These are phyloP conservation scores for Ephestia elutella DNA, from an alignment of 1,140 invertebrate genomes.

Conservation along the genomic window DNA sequence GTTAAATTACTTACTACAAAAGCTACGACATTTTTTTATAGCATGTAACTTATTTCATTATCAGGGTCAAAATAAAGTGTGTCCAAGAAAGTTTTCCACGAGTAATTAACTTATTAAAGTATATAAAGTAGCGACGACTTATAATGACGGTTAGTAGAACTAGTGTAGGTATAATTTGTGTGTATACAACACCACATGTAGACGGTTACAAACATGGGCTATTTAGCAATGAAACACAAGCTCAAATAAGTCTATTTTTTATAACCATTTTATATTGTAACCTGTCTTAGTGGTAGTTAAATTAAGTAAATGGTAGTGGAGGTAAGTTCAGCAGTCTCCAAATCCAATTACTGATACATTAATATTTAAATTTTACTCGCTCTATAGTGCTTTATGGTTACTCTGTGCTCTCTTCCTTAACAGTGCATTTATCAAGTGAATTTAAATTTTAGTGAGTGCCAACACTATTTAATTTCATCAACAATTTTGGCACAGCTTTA, in stretches of 20 bases:
- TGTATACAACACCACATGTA: background rate
- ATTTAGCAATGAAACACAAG: background rate
- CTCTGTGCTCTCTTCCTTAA: conserved; percentile 11
- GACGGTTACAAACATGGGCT: background rate
- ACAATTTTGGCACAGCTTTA: background rate
- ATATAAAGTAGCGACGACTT: too few relatives aligned
- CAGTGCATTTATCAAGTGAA: conserved; percentile 12
- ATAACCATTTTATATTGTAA: conserved; percentile 3
- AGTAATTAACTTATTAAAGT: too few relatives aligned
- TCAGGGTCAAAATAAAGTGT: too few relatives aligned
- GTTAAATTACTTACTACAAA: too few relatives aligned
- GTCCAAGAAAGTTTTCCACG: too few relatives aligned
- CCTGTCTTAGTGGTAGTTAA: conserved; percentile 2
- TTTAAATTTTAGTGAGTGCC: conserved; percentile 11
- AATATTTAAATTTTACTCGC: background rate
- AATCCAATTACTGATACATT: conserved; percentile 11
- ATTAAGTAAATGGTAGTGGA: background rate
- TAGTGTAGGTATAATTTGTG: background rate
- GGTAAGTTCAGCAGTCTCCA: conserved; percentile 1
- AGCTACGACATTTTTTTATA: too few relatives aligned
- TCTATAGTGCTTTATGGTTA: conserved; percentile 14
- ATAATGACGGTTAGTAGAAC: background rate
- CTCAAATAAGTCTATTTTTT: background rate
- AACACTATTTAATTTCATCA: background rate
- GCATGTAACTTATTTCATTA: too few relatives aligned